Evolutionary conservation across 2,797 vertebrate genomes (phyloP), one percentile per base, ranked within the genome.

Genomic region (Paratrypauchen microcephalus): DNA sequence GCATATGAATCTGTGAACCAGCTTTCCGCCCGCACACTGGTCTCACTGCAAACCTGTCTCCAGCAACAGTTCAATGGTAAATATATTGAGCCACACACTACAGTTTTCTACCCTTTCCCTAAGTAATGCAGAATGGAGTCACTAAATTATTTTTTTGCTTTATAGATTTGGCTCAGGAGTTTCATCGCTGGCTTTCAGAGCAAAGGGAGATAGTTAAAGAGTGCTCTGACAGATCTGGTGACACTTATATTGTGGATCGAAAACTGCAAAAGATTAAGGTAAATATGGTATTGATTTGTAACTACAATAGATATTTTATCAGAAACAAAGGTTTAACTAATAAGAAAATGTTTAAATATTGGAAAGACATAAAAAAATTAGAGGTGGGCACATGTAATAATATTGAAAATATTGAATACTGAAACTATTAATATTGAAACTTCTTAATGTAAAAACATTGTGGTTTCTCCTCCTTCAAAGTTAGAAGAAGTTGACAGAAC

Each of bases 181-280:
- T 99, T 78, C 95, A 97, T 77, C 92, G 91, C 36, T 99, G 97
- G 97, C 95, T 97, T 71, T 93, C 93, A 68, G 88, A 89, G 76
- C 89, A 94, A 83, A 96, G 95, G 77, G 86, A 91, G 76, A 93
- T 93, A 21, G 94, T 97, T 36, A 96, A 94, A 87, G 93, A 95
- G 70, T 96, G 95, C 70, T 95, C 93, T 23, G 95, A 97, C 71
- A 91, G 92, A 72, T 97, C 95, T 45, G 97, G 96, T 24, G 96
- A 99, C 89, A 94, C 93, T 75, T 95, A 92, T 80, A 88, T 91
- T 57, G 93, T 97, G 11, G 97, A 98, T 28, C 93, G 93, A 45
- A 99, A 97, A 81, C 90, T 99, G n/a, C 94, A 92, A 28, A 94
- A 97, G 74, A 90, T 99, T 8, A 96, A 98, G 95, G 98, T 99